Evolutionary conservation across 2,113 vertebrate genomes (phyloP), one percentile per base, ranked within the genome.

Genomic region (Laterallus jamaicensis): DNA sequence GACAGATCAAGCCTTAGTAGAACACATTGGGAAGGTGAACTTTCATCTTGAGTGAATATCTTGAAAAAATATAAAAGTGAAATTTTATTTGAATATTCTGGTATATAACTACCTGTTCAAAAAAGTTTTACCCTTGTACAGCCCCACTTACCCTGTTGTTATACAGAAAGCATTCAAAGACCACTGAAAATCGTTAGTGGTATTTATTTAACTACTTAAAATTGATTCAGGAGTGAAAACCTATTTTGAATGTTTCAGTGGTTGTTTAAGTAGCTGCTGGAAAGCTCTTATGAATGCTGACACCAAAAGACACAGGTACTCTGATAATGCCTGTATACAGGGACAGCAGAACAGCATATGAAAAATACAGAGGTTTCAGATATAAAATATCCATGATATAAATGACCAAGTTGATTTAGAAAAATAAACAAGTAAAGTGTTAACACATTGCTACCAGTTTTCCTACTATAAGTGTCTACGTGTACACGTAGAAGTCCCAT

Each of bases 381-480:
- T 20, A 15, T 39, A 55, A 86, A 68, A 59, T 56, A 86, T 31
- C 16, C 12, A 39, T n/a, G 22, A 59, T 44, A 67, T n/a, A 67
- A 80, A 77, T 74, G 66, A 54, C 32, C 7, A 68, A 88, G 67
- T 6, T 22, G 6, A 44, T 77, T 77, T 50, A 25, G 6, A 70
- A 88, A 83, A 86, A 39, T n/a, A 74, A 90, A 67, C 32, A 26
- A 50, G 3, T 37, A 40, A 73, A 63, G 1, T 21, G 3, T 50
- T 88, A 67, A 15, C n/a, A 58, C 1, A 2, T 19, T 62, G 15
- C 12, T 91, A 68, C 5, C 28, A n/a, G 26, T 78, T 87, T 64
- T 40, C 15, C 29, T 15, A 0, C 31, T 39, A 54, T 7, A 29
- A 1, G 3, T 2, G 1, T 44, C 29, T 50, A 50, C 10, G 14